phyloP scores from a whole-genome alignment of 2,888 invertebrate species.

The Dexiosoma caninum region DNA sequence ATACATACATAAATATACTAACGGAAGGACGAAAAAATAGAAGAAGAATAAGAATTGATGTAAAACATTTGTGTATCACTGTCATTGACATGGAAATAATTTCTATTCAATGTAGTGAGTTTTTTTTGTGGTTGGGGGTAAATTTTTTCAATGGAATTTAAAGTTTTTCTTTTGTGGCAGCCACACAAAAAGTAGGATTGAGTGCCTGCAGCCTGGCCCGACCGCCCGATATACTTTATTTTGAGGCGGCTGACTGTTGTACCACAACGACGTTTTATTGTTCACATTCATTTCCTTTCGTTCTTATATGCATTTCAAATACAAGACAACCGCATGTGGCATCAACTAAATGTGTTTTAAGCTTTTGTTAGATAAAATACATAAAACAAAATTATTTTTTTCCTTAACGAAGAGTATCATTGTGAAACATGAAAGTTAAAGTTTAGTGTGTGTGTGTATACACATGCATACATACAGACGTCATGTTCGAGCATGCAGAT shows the following conservation, averaged over 20 bases:
- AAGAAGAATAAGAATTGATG: slow-evolving; percentile 28
- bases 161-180: slow-evolving; percentile 49
- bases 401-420: slow-evolving; percentile 22
- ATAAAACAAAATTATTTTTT: slow-evolving; percentile 9
- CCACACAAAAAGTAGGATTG: slow-evolving; percentile 29
- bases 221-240: background rate
- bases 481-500: slow-evolving; percentile 10
- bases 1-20: background rate
- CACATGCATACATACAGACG: background rate
- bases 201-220: slow-evolving; percentile 26
- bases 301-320: slow-evolving; percentile 39
- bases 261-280: slow-evolving; percentile 36
- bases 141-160: slow-evolving; percentile 54
- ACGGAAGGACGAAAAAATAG: background rate
- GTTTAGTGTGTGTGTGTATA: background rate
- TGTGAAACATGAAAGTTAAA: slow-evolving; percentile 6
- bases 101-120: slow-evolving; percentile 24
- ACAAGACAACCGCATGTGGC: slow-evolving; percentile 57
- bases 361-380: slow-evolving; percentile 46
- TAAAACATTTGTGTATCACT: slow-evolving; percentile 45
- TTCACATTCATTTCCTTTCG: slow-evolving; percentile 35
- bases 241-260: slow-evolving; percentile 21
- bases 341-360: slow-evolving; percentile 47
- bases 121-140: background rate
- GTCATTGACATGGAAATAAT: slow-evolving; percentile 54